These are phyloP conservation scores for Oegoconia quadripuncta DNA, from an alignment of 2,888 invertebrate species.

Conservation along the genomic window DNA sequence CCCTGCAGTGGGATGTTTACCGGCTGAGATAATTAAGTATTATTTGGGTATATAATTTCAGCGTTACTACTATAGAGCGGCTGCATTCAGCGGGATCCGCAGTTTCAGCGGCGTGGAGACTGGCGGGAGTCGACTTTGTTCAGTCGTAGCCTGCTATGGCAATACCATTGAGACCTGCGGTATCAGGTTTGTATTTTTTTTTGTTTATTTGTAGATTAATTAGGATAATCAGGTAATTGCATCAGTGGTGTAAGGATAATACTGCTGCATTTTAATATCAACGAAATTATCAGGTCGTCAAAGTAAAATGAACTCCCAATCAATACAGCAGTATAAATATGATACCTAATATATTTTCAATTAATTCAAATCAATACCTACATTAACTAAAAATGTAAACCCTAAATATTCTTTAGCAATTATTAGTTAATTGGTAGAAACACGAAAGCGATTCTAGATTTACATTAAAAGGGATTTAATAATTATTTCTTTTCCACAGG, in stretches of 20 bases:
- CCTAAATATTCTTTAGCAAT: too few species aligned
- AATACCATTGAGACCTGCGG: conserved; percentile 65
- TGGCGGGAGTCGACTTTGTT: conserved; percentile 71
- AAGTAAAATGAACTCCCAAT: too few species aligned
- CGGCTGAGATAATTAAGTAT: too few species aligned
- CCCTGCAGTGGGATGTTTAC: too few species aligned
- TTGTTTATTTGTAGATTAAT: neutral
- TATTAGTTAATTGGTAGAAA: neutral
- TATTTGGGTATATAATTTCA: conserved; percentile 31
- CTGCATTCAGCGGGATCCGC: conserved; percentile 74
- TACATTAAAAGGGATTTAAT: neutral
- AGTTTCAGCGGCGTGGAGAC: conserved; percentile 60
- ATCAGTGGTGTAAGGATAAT: too few species aligned
- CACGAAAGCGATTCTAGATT: neutral
- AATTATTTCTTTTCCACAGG: conserved; percentile 40
- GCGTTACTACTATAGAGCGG: conserved; percentile 70
- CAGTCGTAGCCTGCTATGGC: conserved; percentile 71
- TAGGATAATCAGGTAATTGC: neutral
- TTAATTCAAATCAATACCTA: too few species aligned
- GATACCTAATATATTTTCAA: too few species aligned
- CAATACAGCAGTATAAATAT: too few species aligned
- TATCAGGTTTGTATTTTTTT: conserved; percentile 36
- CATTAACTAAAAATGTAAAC: too few species aligned
- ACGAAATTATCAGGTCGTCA: too few species aligned
- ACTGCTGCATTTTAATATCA: too few species aligned